phyloP scores from a whole-genome alignment of 2,113 vertebrate species.

The Pyrgilauda ruficollis region DNA sequence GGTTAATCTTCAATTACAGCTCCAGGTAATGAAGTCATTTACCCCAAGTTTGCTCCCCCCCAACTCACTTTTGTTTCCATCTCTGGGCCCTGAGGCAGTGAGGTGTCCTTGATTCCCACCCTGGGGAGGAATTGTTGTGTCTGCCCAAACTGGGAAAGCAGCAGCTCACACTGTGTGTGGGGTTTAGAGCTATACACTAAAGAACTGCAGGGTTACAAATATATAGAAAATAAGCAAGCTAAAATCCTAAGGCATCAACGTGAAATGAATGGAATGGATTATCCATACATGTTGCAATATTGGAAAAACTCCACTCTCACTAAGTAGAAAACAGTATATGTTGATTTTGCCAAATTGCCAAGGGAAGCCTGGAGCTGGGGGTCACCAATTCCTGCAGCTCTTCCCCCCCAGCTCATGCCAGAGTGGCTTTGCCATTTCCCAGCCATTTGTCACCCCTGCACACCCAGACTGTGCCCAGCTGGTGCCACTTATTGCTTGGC shows the following conservation, averaged over 20 bases:
- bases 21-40: not conserved
- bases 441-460: not conserved
- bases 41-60: not conserved
- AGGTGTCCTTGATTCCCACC: not conserved
- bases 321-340: not conserved
- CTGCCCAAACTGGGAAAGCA: not conserved
- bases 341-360: not conserved
- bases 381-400: not conserved
- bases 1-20: not conserved
- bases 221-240: not conserved
- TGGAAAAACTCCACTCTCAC: not conserved
- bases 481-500: not conserved
- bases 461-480: not conserved
- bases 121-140: not conserved
- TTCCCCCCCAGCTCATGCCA: not conserved
- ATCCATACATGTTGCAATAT: not conserved
- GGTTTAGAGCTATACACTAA: not conserved
- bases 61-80: not conserved
- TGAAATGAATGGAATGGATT: not conserved
- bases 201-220: not conserved
- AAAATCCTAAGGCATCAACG: not conserved
- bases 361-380: not conserved
- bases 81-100: not conserved
- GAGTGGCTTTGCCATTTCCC: not conserved
- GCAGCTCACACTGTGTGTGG: rapidly evolving